Conservation (phyloP, 2,113 vertebrate species). For the Gadus chalcogrammus region DNA sequence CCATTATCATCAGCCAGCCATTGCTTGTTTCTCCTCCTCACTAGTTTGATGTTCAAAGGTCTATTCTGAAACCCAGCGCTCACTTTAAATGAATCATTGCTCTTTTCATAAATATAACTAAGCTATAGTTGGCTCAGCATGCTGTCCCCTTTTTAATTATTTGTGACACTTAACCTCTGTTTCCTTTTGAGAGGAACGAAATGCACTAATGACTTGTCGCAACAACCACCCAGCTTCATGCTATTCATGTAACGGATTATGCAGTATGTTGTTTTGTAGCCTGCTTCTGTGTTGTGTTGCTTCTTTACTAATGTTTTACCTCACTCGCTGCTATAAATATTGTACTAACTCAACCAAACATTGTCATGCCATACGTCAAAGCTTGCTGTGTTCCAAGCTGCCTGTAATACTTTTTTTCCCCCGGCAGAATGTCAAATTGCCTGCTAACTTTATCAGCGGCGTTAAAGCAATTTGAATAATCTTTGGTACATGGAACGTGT, state of each 20-base stretch:
- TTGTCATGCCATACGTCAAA: slow-evolving; percentile 45
- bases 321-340: slow-evolving; percentile 51
- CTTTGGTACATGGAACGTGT: slow-evolving; percentile 12
- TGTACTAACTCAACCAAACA: slow-evolving; percentile 42
- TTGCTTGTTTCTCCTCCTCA: too few relatives aligned
- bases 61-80: too few relatives aligned
- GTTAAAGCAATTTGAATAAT: too few relatives aligned
- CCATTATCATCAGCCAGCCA: too few relatives aligned
- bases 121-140: slow-evolving; percentile 31
- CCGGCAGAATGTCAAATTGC: too few relatives aligned
- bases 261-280: slow-evolving; percentile 36
- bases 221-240: neutral
- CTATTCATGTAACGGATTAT: slow-evolving; percentile 47
- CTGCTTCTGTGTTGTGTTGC: slow-evolving; percentile 18
- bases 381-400: slow-evolving; percentile 53
- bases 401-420: slow-evolving; percentile 20
- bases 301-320: slow-evolving; percentile 25
- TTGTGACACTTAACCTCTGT: slow-evolving; percentile 13
- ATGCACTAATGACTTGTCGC: slow-evolving; percentile 33
- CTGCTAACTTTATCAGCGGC: too few relatives aligned
- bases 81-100: too few relatives aligned
- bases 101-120: slow-evolving; percentile 14
- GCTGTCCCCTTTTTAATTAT: neutral
- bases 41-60: too few relatives aligned
- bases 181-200: slow-evolving; percentile 20